Evolutionary conservation across 2,113 vertebrate species (phyloP), one percentile per base, ranked within the genome.

Genomic region (Aspidoscelis tigris): DNA sequence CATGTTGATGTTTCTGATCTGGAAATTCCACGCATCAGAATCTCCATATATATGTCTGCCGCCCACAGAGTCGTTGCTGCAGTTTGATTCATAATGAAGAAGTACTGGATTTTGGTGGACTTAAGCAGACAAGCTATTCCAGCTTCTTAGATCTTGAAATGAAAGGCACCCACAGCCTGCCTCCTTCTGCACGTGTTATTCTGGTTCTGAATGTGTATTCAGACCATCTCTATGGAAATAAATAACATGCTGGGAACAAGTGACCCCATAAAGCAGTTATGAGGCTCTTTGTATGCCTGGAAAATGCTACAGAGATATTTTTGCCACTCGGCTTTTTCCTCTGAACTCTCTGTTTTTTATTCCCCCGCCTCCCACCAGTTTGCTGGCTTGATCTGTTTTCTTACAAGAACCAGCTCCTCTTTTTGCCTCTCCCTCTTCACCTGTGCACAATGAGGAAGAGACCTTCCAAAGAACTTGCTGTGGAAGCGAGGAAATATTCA

Each of bases 311-410:
- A 8, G 55, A 50, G 26, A 3, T 22, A 9, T 18, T 20, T 55
- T 50, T 61, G 58, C 58, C 14, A 4, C 4, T 61, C 58, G 18
- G 14, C 4, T 65, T 1, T 7, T 43, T 9, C 58, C 24, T 3
- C 18, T 10, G n/a, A 7, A 21, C 65, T 7, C 4, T 2, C 18
- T 22, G 0, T 24, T 2, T 8, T 12, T 0, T 0, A 3, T 1
- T 24, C n/a, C 4, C 5, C 7, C 1, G 33, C 55, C 58, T 2
- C 22, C 1, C 10, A 12, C 33, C 12, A 0, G 24, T 2, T 1
- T 9, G 7, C 47, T 12, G 47, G 22, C 2, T 12, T 65, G 1
- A 41, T 1, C 26, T 33, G 33, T 33, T 33, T 33, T 33, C 33
- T 33, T 33, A 33, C 33, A 33, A 33, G 33, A 33, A 33, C 33